Evolutionary conservation across 2,888 invertebrate species (phyloP), one percentile per base, ranked within the genome.

Genomic region (Dendrolimus pini): DNA sequence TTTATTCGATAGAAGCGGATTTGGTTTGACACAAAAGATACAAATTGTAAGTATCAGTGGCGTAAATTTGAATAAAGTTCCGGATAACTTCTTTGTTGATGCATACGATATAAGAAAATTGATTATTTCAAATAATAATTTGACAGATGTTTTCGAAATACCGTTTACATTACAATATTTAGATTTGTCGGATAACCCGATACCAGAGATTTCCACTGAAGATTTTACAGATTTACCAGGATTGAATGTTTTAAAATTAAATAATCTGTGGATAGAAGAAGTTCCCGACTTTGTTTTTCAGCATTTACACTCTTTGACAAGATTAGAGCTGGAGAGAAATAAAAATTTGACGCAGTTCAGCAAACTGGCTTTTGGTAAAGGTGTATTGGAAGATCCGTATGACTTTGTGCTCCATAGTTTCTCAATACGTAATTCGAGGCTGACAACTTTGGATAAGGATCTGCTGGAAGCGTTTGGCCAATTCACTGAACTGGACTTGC

Each of bases 181-280:
- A 14, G 94, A 94, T 74, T 66, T 94, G 12, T 94, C 94, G 0
- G 92, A 92, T 54, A 94, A 93, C 57, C 88, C 92, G 9, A 88
- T 94, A 3, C 66, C 71, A 1, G 80, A 81, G 14, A 75, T 94
- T 41, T 80, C 85, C 1, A 79, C 82, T 0, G 90, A 88, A 64
- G 88, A 92, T 66, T 89, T 93, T 55, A 67, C 75, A 0, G 85
- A 91, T 59, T 74, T 93, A 18, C 91, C 92, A 0, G 89, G 86
- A 0, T 65, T 94, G 53, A 91, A 86, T 64, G 80, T 82, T 0
- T 72, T 94, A 3, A 90, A 87, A 65, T 69, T 94, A 13, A 93
- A 94, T 65, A 86, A 93, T 66, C 82, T 94, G 74, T 69, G 78
- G 57, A 84, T 94, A 53, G 84, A 74, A 9, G 85, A 85, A 61